phyloP scores from a whole-genome alignment of 1,140 invertebrate genomes.

The Caenorhabditis briggsae region DNA sequence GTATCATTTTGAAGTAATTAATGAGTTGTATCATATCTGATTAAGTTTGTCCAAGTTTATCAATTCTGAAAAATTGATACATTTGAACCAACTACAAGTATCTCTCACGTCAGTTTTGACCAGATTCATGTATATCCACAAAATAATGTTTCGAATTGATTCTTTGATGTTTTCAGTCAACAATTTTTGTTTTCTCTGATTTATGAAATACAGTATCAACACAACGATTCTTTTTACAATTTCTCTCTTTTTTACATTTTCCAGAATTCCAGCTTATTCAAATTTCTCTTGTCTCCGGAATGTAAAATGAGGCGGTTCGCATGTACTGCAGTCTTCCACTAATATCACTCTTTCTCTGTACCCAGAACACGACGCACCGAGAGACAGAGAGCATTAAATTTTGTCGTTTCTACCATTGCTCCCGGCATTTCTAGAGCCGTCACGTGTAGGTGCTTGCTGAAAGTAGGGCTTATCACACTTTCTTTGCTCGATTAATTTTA shows the following conservation, averaged over 20 bases:
- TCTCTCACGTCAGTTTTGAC: no score
- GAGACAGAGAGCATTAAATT: slow-evolving; percentile 52
- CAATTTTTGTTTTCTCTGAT: neutral
- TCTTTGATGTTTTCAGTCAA: no score
- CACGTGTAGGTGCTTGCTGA: slow-evolving; percentile 14
- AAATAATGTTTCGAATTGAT: no score
- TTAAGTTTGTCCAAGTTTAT: no score
- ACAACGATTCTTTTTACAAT: neutral
- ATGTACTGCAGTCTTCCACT: neutral
- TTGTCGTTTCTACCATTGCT: slow-evolving; percentile 11
- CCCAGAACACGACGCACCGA: slow-evolving; percentile 43
- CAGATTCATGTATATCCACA: no score
- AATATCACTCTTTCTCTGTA: slow-evolving; percentile 18
- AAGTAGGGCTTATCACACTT: slow-evolving; percentile 27
- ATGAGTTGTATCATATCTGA: no score
- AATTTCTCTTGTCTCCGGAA: neutral
- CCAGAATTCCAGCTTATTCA: neutral
- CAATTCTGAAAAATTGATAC: no score
- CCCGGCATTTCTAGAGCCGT: slow-evolving; percentile 16
- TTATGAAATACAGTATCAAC: neutral
- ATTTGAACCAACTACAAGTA: no score
- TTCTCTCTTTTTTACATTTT: neutral
- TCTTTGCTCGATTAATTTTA: slow-evolving; percentile 42
- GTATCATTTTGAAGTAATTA: no score
- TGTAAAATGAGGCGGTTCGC: slow-evolving; percentile 14